A percentile compares a stretch with the other conserved stretches of the same genome.
Evolutionary conservation across 2,888 invertebrate species (phyloP).

Genomic region (Aelia acuminata): DNA sequence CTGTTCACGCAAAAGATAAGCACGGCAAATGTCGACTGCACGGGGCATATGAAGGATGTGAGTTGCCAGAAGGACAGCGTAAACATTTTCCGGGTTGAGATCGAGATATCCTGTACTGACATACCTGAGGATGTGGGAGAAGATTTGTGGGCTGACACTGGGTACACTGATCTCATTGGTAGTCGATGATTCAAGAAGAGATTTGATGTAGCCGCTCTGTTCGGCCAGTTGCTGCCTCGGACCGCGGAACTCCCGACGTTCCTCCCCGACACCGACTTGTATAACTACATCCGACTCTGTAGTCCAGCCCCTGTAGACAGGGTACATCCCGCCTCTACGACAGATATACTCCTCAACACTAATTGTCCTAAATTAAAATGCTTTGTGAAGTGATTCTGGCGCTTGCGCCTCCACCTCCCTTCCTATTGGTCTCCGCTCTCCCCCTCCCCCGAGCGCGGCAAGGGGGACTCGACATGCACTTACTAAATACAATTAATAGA

Average conservation of each 20-base stretch:
- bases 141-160: conserved; percentile 69
- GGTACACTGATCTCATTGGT: conserved; percentile 70
- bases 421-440: conserved; percentile 63
- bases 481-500: conserved; percentile 64
- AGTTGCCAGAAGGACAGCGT: conserved; percentile 79
- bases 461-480: conserved; percentile 61
- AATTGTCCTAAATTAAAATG: conserved; percentile 62
- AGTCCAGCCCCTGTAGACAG: conserved; percentile 71
- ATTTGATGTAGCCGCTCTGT: conserved; percentile 81
- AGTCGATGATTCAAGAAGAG: conserved; percentile 72
- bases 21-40: conserved; percentile 79
- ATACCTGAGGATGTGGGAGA: conserved; percentile 79
- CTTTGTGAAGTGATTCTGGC: conserved; percentile 59
- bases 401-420: conserved; percentile 55
- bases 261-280: conserved; percentile 66
- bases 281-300: conserved; percentile 66
- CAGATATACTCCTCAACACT: conserved; percentile 60
- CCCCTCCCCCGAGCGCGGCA: conserved; percentile 61
- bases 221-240: conserved; percentile 77
- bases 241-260: conserved; percentile 75
- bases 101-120: conserved; percentile 84
- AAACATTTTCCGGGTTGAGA: conserved; percentile 79
- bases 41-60: conserved; percentile 82
- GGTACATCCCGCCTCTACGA: conserved; percentile 69
- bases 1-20: conserved; percentile 73